phyloP scores from a whole-genome alignment of 2,113 vertebrate species.

The Apistogramma diplotaenia region DNA sequence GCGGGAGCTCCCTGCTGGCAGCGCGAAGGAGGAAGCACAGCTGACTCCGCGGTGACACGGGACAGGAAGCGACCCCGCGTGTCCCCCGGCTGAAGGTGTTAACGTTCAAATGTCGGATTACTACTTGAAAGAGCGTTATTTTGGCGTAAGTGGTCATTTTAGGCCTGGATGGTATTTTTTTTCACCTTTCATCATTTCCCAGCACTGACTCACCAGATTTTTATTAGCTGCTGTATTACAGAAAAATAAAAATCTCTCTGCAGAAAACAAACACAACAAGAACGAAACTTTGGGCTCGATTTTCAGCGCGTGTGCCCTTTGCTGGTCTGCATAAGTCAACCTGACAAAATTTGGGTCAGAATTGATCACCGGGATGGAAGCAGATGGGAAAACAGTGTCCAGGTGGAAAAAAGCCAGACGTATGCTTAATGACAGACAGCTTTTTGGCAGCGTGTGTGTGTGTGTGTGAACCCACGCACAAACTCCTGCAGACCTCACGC shows the following conservation, averaged over 20 bases:
- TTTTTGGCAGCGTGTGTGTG: slow-evolving; percentile 36
- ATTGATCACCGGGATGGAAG: slow-evolving; percentile 49
- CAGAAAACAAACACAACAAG: neutral
- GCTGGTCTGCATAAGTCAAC: neutral
- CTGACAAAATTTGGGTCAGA: slow-evolving; percentile 43
- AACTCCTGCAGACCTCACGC: slow-evolving; percentile 22
- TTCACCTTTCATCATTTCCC: slow-evolving; percentile 8
- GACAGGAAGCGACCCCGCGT: neutral
- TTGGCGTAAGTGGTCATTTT: neutral
- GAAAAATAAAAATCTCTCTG: neutral
- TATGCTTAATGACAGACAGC: slow-evolving; percentile 34
- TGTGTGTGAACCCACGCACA: neutral
- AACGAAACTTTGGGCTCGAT: neutral
- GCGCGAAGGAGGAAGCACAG: neutral
- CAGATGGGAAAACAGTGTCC: slow-evolving; percentile 58
- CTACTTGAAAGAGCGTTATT: slow-evolving; percentile 13
- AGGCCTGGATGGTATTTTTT: neutral
- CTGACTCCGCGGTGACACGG: too few relatives aligned
- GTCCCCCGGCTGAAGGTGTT: neutral
- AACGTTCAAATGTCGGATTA: slow-evolving; percentile 9
- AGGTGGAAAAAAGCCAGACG: slow-evolving; percentile 57
- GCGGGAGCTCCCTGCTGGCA: neutral
- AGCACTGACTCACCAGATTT: neutral
- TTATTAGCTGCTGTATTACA: neutral
- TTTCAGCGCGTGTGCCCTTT: neutral